A percentile compares a stretch with the other conserved stretches of the same genome.
Evolutionary conservation across 2,888 invertebrate species (phyloP).

Genomic region (Resseliella maxima): DNA sequence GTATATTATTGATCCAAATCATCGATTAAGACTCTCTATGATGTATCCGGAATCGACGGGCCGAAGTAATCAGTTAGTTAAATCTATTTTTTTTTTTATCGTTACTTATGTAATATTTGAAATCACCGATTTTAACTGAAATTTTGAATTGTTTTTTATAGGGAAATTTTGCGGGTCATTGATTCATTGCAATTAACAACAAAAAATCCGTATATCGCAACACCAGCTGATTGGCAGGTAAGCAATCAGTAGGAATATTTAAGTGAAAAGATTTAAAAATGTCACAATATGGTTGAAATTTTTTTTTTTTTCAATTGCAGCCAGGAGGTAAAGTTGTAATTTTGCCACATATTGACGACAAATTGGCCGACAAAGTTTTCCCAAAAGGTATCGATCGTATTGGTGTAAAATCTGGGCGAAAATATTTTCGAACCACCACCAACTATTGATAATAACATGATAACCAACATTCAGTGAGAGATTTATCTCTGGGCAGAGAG

Average conservation of each 20-base stretch:
- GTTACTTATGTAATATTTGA: too few species aligned
- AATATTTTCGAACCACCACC: constrained; percentile 79
- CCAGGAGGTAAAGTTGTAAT: constrained; percentile 85
- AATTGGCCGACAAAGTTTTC: constrained; percentile 75
- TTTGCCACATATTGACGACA: constrained; percentile 75
- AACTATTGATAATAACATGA: constrained; percentile 71
- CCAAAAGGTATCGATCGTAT: constrained; percentile 76
- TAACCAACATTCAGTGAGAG: too few species aligned
- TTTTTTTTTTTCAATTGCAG: constrained; percentile 63
- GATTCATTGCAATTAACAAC: constrained; percentile 85
- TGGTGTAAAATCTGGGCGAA: constrained; percentile 80
- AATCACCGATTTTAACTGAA: neutral
- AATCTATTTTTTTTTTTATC: constrained; percentile 53
- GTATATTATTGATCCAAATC: constrained; percentile 84
- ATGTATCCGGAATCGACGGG: constrained; percentile 88
- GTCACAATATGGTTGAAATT: too few species aligned
- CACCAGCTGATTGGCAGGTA: constrained; percentile 89
- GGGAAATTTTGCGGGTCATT: constrained; percentile 85
- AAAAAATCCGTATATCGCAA: constrained; percentile 78
- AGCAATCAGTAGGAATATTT: constrained; percentile 61
- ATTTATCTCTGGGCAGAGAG: too few species aligned
- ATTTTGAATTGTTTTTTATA: constrained; percentile 64
- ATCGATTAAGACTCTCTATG: constrained; percentile 82
- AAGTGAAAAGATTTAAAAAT: neutral
- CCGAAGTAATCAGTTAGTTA: constrained; percentile 83